Conservation (phyloP, 1,140 invertebrate genomes). For the Diplogasteroides magnus region DNA sequence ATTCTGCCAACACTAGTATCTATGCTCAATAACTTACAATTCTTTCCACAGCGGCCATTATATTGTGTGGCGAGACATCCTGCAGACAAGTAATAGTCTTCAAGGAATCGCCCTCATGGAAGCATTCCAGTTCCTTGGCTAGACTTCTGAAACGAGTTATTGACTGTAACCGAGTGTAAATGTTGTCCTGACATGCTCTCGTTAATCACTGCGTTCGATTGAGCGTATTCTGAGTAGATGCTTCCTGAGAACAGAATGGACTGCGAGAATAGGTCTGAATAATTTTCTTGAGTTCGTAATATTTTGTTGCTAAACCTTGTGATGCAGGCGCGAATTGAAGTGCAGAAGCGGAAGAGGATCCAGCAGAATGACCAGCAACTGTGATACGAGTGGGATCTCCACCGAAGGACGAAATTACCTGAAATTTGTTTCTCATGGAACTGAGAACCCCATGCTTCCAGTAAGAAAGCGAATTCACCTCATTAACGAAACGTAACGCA, state of each 20-base stretch:
- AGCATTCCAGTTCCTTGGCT: no score
- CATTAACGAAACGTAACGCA: not conserved
- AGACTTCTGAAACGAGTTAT: no score
- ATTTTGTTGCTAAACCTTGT: not conserved
- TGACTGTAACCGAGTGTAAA: no score
- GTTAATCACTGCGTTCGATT: not conserved
- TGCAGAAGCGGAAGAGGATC: slow-evolving; percentile 72
- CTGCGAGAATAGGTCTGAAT: not conserved
- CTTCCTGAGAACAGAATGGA: not conserved
- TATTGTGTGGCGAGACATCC: no score
- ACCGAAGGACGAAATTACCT: slow-evolving; percentile 38
- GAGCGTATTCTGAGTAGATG: not conserved
- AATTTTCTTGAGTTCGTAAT: not conserved
- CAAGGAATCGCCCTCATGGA: no score
- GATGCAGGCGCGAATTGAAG: slow-evolving; percentile 57
- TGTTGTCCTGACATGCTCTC: not conserved
- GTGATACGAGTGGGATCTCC: slow-evolving; percentile 60
- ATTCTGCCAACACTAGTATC: no score
- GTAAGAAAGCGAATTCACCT: not conserved
- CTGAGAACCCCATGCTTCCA: not conserved
- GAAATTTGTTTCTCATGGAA: not conserved
- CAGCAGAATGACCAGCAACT: slow-evolving; percentile 64
- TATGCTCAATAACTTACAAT: no score
- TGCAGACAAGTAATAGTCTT: no score
- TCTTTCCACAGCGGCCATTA: no score